Evolutionary conservation across 2,113 vertebrate species (phyloP), one percentile per base, ranked within the genome.

Genomic region (Solea senegalensis): DNA sequence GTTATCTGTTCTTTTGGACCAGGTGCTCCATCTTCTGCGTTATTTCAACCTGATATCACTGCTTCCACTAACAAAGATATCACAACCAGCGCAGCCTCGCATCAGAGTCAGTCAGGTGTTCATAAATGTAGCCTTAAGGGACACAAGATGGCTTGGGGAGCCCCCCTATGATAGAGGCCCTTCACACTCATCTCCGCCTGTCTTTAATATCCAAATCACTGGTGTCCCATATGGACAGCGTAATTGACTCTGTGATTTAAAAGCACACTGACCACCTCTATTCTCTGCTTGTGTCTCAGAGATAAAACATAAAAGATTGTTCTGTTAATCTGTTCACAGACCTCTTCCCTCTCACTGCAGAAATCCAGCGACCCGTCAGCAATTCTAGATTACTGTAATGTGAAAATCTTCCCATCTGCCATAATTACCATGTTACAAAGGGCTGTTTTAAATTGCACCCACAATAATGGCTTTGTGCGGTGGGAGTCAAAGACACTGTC

Each of bases 221-320:
- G 65, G 76, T 68, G 82, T 83, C 89, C 89, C 90, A 93, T 92
- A 94, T 92, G 91, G 90, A 87, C 50, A 28, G 80, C 72, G 88
- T 93, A 93, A 94, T 92, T 92, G 90, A 90, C 86, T 92, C 83
- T 7, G 74, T 92, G 89, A 92, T 90, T 92, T 90, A 88, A 92
- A 91, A 64, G 77, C 76, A 89, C 87, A 82, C 84, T 70, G 76
- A 62, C 68, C 78, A 78, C 72, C 63, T 81, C 76, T 67, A 61
- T 87, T 87, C 81, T 78, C 84, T 80, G 86, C 74, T 61, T 92
- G 92, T 59, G 78, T 89, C 87, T 72, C 60, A 44, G 81, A 91
- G 93, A 94, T 94, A 94, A 94, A 94, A 91, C 89, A 90, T 92
- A 89, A 92, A 92, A 90, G 90, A 90, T 86, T 82, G 88, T 77